Conservation (phyloP, 2,888 invertebrate genomes). For the Drosophila recens region DNA sequence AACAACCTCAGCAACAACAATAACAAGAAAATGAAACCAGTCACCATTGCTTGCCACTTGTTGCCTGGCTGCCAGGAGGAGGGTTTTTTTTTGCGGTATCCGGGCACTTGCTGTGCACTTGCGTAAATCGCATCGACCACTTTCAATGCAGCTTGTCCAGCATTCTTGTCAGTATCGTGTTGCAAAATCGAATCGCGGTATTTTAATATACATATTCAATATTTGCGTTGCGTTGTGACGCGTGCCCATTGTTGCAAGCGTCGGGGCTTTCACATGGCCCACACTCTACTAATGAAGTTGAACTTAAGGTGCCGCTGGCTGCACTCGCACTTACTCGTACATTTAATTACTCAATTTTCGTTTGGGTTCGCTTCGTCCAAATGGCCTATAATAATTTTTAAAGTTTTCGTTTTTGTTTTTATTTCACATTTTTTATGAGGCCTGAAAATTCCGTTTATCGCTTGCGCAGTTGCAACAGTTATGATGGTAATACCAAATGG, state of each 20-base stretch:
- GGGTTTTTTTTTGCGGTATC: slow-evolving; percentile 7
- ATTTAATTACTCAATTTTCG: slow-evolving; percentile 67
- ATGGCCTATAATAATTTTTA: slow-evolving; percentile 19
- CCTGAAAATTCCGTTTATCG: slow-evolving; percentile 55
- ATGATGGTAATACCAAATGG: slow-evolving; percentile 9
- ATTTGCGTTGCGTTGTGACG: slow-evolving; percentile 9
- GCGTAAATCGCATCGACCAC: slow-evolving; percentile 54
- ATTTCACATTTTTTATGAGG: slow-evolving; percentile 47
- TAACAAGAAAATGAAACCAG: slow-evolving; percentile 37
- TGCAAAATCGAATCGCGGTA: slow-evolving; percentile 20
- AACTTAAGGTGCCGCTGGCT: slow-evolving; percentile 61
- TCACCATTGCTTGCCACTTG: slow-evolving; percentile 29
- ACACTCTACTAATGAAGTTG: slow-evolving; percentile 46
- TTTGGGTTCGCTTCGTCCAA: slow-evolving; percentile 36
- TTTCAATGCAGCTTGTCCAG: slow-evolving; percentile 32
- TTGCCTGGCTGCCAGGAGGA: slow-evolving; percentile 38
- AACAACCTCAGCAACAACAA: background rate
- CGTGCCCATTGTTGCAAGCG: slow-evolving; percentile 40
- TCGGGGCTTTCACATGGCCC: slow-evolving; percentile 46
- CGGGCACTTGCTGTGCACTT: slow-evolving; percentile 49
- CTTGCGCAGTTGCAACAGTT: slow-evolving; percentile 52
- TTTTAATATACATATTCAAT: background rate
- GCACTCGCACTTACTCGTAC: slow-evolving; percentile 31
- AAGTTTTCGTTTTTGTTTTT: slow-evolving; percentile 8
- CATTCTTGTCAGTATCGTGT: slow-evolving; percentile 22